Evolutionary conservation across 2,888 invertebrate species (phyloP), one percentile per base, ranked within the genome.

Genomic region (Drosophila borborema): DNA sequence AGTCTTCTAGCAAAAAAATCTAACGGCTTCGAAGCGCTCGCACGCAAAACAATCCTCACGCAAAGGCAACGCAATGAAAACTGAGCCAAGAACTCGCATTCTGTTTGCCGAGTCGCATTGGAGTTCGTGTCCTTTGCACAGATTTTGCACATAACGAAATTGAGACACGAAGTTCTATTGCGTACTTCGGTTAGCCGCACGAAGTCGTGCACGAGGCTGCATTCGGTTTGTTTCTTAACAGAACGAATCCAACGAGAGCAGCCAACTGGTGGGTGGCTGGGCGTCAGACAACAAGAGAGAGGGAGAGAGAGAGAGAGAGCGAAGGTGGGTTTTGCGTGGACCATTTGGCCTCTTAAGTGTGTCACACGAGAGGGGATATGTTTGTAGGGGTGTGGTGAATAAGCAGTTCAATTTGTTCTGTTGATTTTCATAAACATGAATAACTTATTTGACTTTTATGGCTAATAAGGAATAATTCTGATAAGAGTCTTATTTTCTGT

Each of bases 21-120:
- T 20, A 40, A 12, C 58, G 16, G 34, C 62, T n/a, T 28, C 48
- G 40, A 3, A n/a, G 55, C 63, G 71, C 65, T 23, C 49, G 49
- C 51, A 20, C 45, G 56, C 56, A 62, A 54, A 60, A 18, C 61
- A 66, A 69, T 69, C 86, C 77, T 83, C 60, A 83, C 89, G 77
- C 89, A 83, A 77, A 64, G 89, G 62, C 86, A 86, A 83, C 89
- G 89, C 83, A 87, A 81, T 72, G 81, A 71, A 79, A 90, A 87
- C 86, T 87, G 83, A 87, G 75, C 69, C 41, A 43, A 69, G 65
- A 61, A 74, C 56, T 49, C 61, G 55, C 58, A 49, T 68, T 49
- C 49, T 36, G 49, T 64, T 53, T 59, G 51, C 67, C 65, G 74
- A 77, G 55, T 60, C 45, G 77, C 60, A 61, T 69, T 71, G 67